Evolutionary conservation across 2,113 vertebrate species (phyloP).

Genomic region (Tragelaphus strepsiceros): DNA sequence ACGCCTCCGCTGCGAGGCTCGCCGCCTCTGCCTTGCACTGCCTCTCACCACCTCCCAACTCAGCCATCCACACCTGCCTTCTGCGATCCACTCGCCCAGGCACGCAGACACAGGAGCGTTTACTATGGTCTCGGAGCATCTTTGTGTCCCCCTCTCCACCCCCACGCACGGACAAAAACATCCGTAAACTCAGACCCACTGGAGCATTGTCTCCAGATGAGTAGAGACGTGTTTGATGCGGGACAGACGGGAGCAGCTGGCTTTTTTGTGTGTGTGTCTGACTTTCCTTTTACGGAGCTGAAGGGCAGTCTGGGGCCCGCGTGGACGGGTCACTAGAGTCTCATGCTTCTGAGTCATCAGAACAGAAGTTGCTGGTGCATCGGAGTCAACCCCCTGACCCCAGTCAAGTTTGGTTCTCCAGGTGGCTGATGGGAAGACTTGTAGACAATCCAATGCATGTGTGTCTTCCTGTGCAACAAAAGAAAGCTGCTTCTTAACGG

Average conservation of each 20-base stretch:
- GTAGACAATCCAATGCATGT: rapidly evolving
- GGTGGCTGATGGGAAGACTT: rapidly evolving
- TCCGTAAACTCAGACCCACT: rapidly evolving
- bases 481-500: background rate
- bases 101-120: rapidly evolving
- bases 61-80: background rate
- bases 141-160: rapidly evolving
- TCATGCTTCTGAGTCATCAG: background rate
- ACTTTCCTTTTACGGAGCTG: background rate
- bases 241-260: background rate
- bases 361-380: rapidly evolving
- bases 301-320: rapidly evolving
- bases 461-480: background rate
- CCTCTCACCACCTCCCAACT: no score
- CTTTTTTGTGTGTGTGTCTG: background rate
- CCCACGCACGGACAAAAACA: rapidly evolving
- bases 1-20: rapidly evolving
- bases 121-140: rapidly evolving
- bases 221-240: rapidly evolving
- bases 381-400: rapidly evolving
- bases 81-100: rapidly evolving
- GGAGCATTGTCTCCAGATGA: rapidly evolving
- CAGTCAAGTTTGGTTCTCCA: rapidly evolving
- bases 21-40: rapidly evolving
- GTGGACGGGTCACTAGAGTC: background rate